phyloP scores from a whole-genome alignment of 2,113 vertebrate genomes.

The Nicator chloris region DNA sequence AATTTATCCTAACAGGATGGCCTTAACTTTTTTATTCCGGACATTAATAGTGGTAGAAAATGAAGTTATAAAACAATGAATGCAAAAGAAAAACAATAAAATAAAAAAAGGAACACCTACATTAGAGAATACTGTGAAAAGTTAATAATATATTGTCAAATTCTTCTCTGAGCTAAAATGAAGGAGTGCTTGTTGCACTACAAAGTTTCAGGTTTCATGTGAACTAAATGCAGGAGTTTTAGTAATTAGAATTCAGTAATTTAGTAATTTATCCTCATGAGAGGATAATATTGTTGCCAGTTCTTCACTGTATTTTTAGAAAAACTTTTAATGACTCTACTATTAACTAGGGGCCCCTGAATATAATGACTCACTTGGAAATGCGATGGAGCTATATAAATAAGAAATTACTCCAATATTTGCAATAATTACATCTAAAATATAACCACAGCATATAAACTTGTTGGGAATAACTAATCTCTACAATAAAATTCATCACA shows the following conservation, averaged over 20 bases:
- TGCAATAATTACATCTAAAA: conserved; percentile 22
- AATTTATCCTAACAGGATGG: neutral
- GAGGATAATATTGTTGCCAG: neutral
- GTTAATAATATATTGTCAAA: neutral
- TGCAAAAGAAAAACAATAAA: neutral
- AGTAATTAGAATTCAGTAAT: neutral
- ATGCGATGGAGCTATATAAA: neutral
- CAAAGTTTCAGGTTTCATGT: neutral
- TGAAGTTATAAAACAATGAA: neutral
- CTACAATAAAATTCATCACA: neutral
- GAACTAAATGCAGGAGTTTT: neutral
- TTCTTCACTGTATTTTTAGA: neutral
- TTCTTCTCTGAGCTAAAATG: neutral
- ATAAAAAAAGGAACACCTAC: neutral
- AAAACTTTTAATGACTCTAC: neutral
- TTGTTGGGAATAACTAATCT: neutral
- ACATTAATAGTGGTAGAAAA: neutral
- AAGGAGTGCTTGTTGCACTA: neutral
- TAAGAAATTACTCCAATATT: neutral
- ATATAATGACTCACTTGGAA: conserved; percentile 11
- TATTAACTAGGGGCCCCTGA: neutral
- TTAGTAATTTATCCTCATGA: neutral
- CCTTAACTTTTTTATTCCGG: neutral
- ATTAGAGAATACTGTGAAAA: neutral
- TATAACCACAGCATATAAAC: neutral